These are phyloP conservation scores for Diachrysia chrysitis DNA, from an alignment of 2,888 invertebrate genomes.

Conservation along the genomic window DNA sequence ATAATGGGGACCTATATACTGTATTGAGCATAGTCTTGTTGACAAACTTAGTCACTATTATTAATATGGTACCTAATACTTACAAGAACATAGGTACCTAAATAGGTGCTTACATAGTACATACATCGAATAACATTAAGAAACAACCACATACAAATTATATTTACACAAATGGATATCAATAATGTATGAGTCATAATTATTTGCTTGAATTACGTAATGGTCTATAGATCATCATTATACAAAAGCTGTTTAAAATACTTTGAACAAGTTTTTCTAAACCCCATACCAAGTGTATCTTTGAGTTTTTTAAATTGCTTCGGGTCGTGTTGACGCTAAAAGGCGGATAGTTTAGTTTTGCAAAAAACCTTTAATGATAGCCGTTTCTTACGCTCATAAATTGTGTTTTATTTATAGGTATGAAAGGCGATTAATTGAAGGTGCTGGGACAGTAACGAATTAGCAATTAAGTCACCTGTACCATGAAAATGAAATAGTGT, in stretches of 20 bases:
- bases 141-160: conserved; percentile 4
- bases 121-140: conserved; percentile 10
- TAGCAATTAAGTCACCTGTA: neutral
- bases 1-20: too few species aligned
- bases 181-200: conserved; percentile 52
- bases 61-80: too few species aligned
- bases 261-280: conserved; percentile 30
- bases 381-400: neutral
- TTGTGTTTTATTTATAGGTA: conserved; percentile 3
- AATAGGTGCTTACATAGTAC: conserved; percentile 15
- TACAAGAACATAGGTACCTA: too few species aligned
- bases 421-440: neutral
- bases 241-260: conserved; percentile 16
- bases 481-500: neutral
- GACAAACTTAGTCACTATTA: too few species aligned
- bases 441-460: conserved; percentile 4
- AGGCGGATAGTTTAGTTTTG: neutral
- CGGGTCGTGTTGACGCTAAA: conserved; percentile 5
- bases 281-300: neutral
- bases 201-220: conserved; percentile 52
- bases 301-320: neutral
- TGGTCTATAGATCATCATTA: conserved; percentile 21
- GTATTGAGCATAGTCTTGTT: too few species aligned
- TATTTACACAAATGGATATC: conserved; percentile 52
- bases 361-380: conserved; percentile 17